phyloP scores from a whole-genome alignment of 2,113 vertebrate genomes.

The Vidua chalybeata region DNA sequence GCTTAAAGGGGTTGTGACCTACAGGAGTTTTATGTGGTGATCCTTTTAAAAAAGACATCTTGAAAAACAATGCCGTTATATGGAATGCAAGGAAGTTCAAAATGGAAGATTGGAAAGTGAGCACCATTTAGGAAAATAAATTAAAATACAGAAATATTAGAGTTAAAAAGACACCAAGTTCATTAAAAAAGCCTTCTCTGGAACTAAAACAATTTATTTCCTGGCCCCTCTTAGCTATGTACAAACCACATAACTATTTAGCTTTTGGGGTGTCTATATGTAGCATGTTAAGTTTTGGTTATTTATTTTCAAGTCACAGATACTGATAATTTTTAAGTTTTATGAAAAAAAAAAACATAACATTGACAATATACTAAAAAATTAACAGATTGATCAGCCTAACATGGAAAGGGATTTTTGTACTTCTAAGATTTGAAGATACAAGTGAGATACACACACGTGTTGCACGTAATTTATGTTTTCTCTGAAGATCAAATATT shows the following conservation, averaged over 20 bases:
- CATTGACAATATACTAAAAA: neutral
- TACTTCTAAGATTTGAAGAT: neutral
- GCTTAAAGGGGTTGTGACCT: neutral
- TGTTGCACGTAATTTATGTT: neutral
- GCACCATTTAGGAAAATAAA: neutral
- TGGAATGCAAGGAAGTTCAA: neutral
- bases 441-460: neutral
- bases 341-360: neutral
- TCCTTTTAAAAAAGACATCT: neutral
- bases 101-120: neutral
- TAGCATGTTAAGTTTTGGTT: neutral
- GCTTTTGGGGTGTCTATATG: neutral
- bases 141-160: neutral
- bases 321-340: neutral
- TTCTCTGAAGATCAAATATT: constrained; percentile 2
- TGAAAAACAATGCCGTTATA: neutral
- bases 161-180: neutral
- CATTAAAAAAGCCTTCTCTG: neutral
- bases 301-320: neutral
- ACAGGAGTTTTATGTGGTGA: neutral
- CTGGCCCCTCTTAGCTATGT: neutral
- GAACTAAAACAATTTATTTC: neutral
- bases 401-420: neutral
- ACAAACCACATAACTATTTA: neutral
- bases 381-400: neutral